Evolutionary conservation across 2,113 vertebrate species (phyloP), one percentile per base, ranked within the genome.

Genomic region (Anolis sagrei): DNA sequence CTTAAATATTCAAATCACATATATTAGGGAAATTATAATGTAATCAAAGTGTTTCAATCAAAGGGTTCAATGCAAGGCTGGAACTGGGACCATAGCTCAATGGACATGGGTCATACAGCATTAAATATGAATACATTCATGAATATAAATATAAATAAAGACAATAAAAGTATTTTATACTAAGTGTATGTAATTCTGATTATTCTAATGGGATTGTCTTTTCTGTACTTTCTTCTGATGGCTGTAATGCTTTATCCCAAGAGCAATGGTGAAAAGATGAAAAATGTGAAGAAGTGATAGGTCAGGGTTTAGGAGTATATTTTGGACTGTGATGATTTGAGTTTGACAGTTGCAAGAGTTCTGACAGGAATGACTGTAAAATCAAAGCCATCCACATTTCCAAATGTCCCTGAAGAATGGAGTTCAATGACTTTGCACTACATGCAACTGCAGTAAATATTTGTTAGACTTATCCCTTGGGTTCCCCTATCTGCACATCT

Each of bases 361-460:
- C 54, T 32, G n/a, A 29, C 54, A n/a, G 19, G 58, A 62, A 19
- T 74, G 69, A 73, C 39, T 74, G 29, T 34, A 86, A 86, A 86
- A 72, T 61, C 39, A 62, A 13, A 79, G 13, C 13, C 39, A 73
- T 79, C 21, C 29, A 62, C 27, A 73, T 85, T 79, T 62, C 68
- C n/a, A 76, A 25, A 7, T 54, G 58, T 34, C 61, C 44, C 29
- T 64, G 54, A 34, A 79, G 49, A 14, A 76, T 2, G n/a, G 19
- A 36, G 32, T 6, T 79, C 77, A 79, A 14, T 76, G 32, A 7
- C 29, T 81, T 66, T 69, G 11, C 44, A 32, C 48, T 0, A 5
- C 49, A 64, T 32, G 72, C 5, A 48, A n/a, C 44, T 48, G n/a
- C 61, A 32, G 3, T 62, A 49, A 70, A 34, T 23, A 49, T 70